Percentiles rank a stretch among this genome's conserved stretches.
These are phyloP conservation scores for Arizona elegans DNA, from an alignment of 2,113 vertebrate genomes.

Conservation along the genomic window DNA sequence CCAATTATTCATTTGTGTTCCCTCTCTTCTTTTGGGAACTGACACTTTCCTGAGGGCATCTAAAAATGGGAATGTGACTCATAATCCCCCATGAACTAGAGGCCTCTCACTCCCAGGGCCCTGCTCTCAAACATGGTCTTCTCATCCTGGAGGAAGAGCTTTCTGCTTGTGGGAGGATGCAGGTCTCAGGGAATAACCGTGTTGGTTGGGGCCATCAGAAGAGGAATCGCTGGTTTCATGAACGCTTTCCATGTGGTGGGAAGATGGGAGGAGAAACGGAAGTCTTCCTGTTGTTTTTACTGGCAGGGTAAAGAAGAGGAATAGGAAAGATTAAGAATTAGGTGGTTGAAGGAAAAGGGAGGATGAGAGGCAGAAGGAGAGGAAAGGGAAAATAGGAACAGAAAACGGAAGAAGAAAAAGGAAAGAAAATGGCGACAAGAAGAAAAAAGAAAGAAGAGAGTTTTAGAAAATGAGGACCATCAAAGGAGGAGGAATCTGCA, in stretches of 20 bases:
- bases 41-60: conserved; percentile 8
- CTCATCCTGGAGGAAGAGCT: neutral
- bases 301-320: neutral
- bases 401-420: neutral
- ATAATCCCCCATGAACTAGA: neutral
- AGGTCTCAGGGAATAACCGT: neutral
- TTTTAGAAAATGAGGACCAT: neutral
- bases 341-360: neutral
- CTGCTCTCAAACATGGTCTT: neutral
- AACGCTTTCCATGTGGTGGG: neutral
- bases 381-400: neutral
- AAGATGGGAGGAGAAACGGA: neutral
- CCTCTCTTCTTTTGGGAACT: neutral
- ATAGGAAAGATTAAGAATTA: neutral
- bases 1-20: neutral
- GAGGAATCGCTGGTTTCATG: neutral
- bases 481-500: neutral
- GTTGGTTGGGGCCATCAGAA: neutral
- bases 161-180: neutral
- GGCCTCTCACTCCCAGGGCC: neutral
- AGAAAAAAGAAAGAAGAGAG: neutral
- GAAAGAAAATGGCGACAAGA: neutral
- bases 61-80: neutral
- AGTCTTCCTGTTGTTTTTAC: too few relatives aligned
- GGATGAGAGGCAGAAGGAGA: neutral